phyloP scores from a whole-genome alignment of 2,113 vertebrate genomes.

The Nesoenas mayeri region DNA sequence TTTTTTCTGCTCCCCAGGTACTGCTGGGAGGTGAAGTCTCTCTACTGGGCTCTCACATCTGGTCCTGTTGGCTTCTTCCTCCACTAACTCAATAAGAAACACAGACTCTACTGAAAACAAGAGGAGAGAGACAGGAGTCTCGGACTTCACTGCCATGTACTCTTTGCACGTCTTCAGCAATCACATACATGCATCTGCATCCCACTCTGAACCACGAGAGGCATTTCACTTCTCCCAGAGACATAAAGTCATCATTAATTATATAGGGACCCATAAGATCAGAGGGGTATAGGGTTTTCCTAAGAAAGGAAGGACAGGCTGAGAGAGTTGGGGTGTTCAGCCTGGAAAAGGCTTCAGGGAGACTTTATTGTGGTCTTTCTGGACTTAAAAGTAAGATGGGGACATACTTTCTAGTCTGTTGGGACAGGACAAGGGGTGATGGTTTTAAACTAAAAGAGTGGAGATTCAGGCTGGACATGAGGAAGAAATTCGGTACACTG shows the following conservation, averaged over 20 bases:
- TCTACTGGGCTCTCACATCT: not conserved
- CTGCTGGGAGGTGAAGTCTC: not conserved
- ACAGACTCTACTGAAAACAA: not conserved
- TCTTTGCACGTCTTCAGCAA: not conserved
- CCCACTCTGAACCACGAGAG: not conserved
- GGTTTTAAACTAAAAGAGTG: no score
- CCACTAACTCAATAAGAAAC: not conserved
- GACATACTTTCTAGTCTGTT: no score
- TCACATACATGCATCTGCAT: accelerated
- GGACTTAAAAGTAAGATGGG: no score
- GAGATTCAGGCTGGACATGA: no score
- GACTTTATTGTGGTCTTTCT: no score
- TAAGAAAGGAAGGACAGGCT: no score
- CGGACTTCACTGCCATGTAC: not conserved
- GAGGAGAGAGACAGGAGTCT: not conserved
- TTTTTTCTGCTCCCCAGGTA: not conserved
- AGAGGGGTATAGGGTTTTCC: not conserved
- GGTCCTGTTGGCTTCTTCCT: not conserved
- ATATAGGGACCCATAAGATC: accelerated
- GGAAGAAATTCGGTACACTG: no score
- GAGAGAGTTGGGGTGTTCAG: no score
- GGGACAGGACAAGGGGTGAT: no score
- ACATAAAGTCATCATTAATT: no score
- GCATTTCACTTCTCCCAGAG: not conserved
- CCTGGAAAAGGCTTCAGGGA: no score